Evolutionary conservation across 2,113 vertebrate genomes (phyloP), one percentile per base, ranked within the genome.

Genomic region (Turdus rufiventris): DNA sequence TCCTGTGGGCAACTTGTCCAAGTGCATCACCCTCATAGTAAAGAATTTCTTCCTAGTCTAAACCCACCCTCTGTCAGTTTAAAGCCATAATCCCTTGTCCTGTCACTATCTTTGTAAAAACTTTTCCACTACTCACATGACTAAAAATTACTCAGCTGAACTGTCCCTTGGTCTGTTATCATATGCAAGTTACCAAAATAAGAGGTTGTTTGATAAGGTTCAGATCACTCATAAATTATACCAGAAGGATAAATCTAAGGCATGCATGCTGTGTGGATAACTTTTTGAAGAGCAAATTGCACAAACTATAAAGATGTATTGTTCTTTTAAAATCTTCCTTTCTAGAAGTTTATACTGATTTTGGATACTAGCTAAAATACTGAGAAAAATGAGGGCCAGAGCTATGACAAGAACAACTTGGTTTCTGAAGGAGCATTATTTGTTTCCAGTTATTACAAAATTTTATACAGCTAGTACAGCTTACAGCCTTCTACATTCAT

Each of bases 91-190:
- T 40, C 6, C 17, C 48, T 40, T 47, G 17, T 40, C 11, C 25
- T 54, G 14, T 34, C 47, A 34, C 47, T 14, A 8, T 29, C 18
- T 20, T 47, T 68, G 17, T 18, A 18, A 48, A 82, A 89, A 34
- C 13, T 53, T 24, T 62, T 33, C 23, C 10, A 19, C 65, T 81
- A 34, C 53, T 81, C 9, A 2, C 26, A 67, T 2, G 14, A 78
- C 36, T 71, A 36, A 78, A 89, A 82, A 20, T 36, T 36, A 68
- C 53, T 43, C 36, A 42, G 5, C 42, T 15, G 42, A 85, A 33
- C 17, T 0, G 0, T 20, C 43, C 33, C 9, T 50, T 12, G 4
- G 19, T 12, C 38, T 47, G 16, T 50, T 66, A 50, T 17, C 7
- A 10, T 42, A 12, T 13, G 24, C 20, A 66, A 62, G 62, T 79